Base-by-base conservation (phyloP, 2,888 invertebrate genomes). In the Entomobrya proxima region DNA sequence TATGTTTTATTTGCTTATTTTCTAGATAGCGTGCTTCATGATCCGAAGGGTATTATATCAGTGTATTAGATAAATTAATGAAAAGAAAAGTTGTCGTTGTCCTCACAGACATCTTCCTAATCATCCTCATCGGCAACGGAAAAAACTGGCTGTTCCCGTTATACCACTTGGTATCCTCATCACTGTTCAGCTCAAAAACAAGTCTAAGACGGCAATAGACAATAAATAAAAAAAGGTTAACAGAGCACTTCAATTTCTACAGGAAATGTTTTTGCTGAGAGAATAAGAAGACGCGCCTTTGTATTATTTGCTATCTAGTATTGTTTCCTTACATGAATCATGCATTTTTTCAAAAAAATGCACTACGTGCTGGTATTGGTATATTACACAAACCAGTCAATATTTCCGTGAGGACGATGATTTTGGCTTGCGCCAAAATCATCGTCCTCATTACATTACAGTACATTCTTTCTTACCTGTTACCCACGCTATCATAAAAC, bases 211-310 rank as follows among this genome's bases (percentile, higher is more conserved):
- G 2, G 64, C 32, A 64, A 37, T 32, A 82, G 50, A 52, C 47
- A 64, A 74, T 64, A 75, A 82, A 75, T 75, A 64, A 82, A 82
- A 37, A 80, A 74, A 75, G 82, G 81, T 82, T 82, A 82, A 82
- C 55, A 82, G 82, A 82, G 64, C 82, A 76, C 82, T 67, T 76
- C 74, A 37, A 67, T 82, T 64, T 13, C 58, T 40, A 47, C 72
- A 82, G 75, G 82, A 82, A 82, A 82, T 21, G 24, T 21, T 75
- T 64, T 18, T n/a, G n/a, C n/a, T n/a, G n/a, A n/a, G 30, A 79
- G 64, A 24, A 30, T 32, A 75, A n/a, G 52, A n/a, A 32, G 15
- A 37, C 21, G 21, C 27, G 4, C 24, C 27, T 58, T n/a, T n/a
- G n/a, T n/a, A 47, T 15, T 15, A 47, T 47, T 9, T 47, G 5